phyloP scores from a whole-genome alignment of 1,140 invertebrate species.

The Dinothrombium tinctorium region DNA sequence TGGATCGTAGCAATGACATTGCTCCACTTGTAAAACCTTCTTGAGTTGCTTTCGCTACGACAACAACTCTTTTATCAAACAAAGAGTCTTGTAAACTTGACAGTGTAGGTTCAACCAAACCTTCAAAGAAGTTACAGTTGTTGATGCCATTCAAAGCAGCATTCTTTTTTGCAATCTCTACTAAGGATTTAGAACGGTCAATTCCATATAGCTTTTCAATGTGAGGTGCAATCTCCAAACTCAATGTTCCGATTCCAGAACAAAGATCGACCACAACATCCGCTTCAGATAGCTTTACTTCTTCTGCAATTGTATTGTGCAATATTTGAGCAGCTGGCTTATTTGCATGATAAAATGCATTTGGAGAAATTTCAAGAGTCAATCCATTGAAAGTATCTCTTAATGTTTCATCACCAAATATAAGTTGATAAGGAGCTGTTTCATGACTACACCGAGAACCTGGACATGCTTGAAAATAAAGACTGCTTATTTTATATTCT shows the following conservation, averaged over 20 bases:
- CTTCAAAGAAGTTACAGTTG: slow-evolving; percentile 65
- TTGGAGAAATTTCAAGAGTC: slow-evolving; percentile 70
- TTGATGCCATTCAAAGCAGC: slow-evolving; percentile 41
- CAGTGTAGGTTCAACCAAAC: slow-evolving; percentile 68
- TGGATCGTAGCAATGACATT: slow-evolving; percentile 44
- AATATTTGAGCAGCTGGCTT: slow-evolving; percentile 58
- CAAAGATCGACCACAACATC: slow-evolving; percentile 74
- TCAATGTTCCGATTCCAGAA: slow-evolving; percentile 90
- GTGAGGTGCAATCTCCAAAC: slow-evolving; percentile 31
- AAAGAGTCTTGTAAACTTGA: slow-evolving; percentile 29
- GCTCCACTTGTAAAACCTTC: slow-evolving; percentile 54
- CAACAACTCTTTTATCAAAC: slow-evolving; percentile 33
- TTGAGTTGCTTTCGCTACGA: slow-evolving; percentile 83
- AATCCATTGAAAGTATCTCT: slow-evolving; percentile 51
- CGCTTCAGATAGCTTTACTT: slow-evolving; percentile 28
- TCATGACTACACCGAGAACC: slow-evolving; percentile 9
- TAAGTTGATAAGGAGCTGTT: slow-evolving; percentile 24
- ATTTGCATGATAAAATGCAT: slow-evolving; percentile 78
- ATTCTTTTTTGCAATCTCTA: slow-evolving; percentile 71
- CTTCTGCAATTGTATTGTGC: slow-evolving; percentile 52
- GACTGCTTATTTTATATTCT: slow-evolving; percentile 39
- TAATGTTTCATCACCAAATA: slow-evolving; percentile 48
- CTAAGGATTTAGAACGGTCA: slow-evolving; percentile 58
- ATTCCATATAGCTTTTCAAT: slow-evolving; percentile 45
- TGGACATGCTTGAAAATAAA: slow-evolving; percentile 42